These are phyloP conservation scores for Aeoliscus strigatus DNA, from an alignment of 2,797 vertebrate genomes.

Conservation along the genomic window DNA sequence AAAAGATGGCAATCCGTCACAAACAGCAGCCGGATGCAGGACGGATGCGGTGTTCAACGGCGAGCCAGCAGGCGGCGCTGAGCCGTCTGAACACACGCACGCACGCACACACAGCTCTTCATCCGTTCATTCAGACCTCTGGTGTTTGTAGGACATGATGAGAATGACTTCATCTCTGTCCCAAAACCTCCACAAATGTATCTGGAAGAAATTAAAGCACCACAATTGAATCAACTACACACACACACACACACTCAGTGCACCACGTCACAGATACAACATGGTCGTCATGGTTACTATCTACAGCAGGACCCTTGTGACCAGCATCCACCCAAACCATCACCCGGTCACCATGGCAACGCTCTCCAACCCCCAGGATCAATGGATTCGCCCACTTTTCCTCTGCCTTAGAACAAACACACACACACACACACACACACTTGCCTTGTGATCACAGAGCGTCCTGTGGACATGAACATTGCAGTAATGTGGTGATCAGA, in stretches of 20 bases:
- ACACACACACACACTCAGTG: constrained; percentile 32
- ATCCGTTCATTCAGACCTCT: too few species aligned
- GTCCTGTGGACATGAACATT: constrained; percentile 24
- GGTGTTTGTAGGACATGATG: too few species aligned
- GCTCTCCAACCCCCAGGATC: constrained; percentile 9
- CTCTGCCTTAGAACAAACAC: constrained; percentile 40
- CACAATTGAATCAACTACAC: constrained; percentile 23
- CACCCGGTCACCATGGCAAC: not conserved
- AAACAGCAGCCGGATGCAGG: too few species aligned
- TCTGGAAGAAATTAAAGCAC: constrained; percentile 46
- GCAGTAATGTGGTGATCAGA: constrained; percentile 43
- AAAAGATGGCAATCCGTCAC: too few species aligned
- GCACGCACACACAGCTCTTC: too few species aligned
- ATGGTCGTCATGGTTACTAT: constrained; percentile 57
- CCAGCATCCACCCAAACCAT: constrained; percentile 25
- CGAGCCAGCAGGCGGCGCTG: too few species aligned
- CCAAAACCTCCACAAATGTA: constrained; percentile 25
- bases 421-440: constrained; percentile 7
- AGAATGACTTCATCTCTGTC: constrained; percentile 21
- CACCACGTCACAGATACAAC: constrained; percentile 56
- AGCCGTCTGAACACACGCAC: too few species aligned
- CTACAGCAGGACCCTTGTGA: constrained; percentile 51
- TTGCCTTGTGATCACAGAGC: constrained; percentile 24
- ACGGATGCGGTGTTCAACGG: too few species aligned
- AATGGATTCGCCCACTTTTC: constrained; percentile 27